Evolutionary conservation across 1,140 invertebrate genomes (phyloP), one percentile per base, ranked within the genome.

Genomic region (Idris sp.): DNA sequence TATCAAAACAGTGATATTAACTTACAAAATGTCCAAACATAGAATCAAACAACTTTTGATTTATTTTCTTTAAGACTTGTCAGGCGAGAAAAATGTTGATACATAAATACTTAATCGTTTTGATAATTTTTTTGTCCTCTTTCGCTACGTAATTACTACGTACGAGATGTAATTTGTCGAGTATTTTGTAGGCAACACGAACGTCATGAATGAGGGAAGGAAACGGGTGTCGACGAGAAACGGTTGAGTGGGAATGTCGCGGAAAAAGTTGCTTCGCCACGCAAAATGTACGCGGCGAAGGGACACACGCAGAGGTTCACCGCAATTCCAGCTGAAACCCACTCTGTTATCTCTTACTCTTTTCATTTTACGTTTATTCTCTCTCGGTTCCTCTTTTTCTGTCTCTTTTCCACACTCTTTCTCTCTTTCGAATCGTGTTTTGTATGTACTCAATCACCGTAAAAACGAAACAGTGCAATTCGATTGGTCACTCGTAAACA

Each of bases 241-340:
- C 62, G 61, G 62, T 78, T 56, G 74, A 54, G 51, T 46, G 58
- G 65, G 62, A 74, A 74, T 73, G 77, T 74, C 74, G 68, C 54
- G 67, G 78, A 80, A 80, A 81, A 83, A 80, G 65, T 76, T 46
- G 73, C 75, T 33, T 69, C 49, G 65, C 36, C 31, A 58, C 49
- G 77, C 71, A 80, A 83, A 83, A 79, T 76, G 71, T 73, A 49
- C 56, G 68, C 48, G 62, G 51, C 30, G 46, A 64, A 64, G 75
- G 64, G 73, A 74, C 74, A 77, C 76, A 80, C 76, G 73, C 80
- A 73, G 79, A 79, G 81, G 82, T 81, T 79, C 77, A 82, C 82
- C 82, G 82, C 82, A 84, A 84, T 82, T 79, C 78, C 71, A 78
- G 72, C 79, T 64, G 68, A 65, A 56, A 56, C 74, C 54, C 68